Percentiles rank a stretch among this genome's conserved stretches.
Evolutionary conservation across 2,113 vertebrate species (phyloP).

Genomic region (Lophura nycthemera): DNA sequence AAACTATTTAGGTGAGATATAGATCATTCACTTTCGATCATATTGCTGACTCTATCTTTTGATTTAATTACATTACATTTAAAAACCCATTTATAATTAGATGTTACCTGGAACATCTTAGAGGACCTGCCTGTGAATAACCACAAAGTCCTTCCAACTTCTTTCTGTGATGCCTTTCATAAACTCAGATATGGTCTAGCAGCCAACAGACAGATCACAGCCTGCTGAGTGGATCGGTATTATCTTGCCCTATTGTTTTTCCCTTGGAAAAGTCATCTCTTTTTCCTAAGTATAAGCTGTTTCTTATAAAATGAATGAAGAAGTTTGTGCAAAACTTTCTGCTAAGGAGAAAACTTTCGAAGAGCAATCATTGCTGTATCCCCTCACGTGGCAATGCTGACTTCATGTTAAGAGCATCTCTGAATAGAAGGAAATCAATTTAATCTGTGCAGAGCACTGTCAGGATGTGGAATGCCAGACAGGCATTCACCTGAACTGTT

Average conservation of each 20-base stretch:
- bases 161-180: background rate
- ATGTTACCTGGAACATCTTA: background rate
- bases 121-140: background rate
- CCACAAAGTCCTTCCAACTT: background rate
- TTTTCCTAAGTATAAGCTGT: background rate
- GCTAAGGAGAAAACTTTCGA: background rate
- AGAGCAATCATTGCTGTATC: background rate
- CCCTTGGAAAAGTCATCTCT: background rate
- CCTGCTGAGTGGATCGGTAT: background rate
- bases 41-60: background rate
- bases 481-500: slow-evolving; percentile 10
- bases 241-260: background rate
- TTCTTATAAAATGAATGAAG: background rate
- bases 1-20: background rate
- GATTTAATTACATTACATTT: background rate
- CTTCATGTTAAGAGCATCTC: background rate
- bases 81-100: background rate
- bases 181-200: background rate
- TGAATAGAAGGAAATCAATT: background rate
- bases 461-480: background rate
- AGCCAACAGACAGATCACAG: background rate
- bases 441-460: background rate
- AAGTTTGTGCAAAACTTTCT: background rate
- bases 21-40: background rate
- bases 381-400: background rate